A percentile compares a stretch with the other conserved stretches of the same genome.
Conservation (phyloP, 2,113 vertebrate genomes). For the Nannobrachium achirus region DNA sequence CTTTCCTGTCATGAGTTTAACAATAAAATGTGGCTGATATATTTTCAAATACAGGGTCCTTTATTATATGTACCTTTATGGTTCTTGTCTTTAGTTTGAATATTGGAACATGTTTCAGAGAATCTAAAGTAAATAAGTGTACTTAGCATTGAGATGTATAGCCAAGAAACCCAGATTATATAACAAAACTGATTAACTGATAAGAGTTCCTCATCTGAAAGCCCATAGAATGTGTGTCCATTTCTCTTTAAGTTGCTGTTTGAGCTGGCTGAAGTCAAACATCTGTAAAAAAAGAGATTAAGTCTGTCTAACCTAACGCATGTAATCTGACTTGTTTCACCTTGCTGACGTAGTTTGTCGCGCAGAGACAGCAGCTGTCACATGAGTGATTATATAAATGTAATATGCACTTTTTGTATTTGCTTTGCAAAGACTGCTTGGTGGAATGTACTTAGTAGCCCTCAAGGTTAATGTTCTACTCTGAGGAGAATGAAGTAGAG, state of each 20-base stretch:
- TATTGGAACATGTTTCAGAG: too few species aligned
- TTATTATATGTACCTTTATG: too few species aligned
- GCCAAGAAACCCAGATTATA: background rate
- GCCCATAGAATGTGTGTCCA: constrained; percentile 2
- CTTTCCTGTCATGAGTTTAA: too few species aligned
- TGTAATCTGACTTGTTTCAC: constrained; percentile 54
- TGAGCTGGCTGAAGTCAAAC: constrained; percentile 41
- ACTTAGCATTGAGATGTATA: too few species aligned
- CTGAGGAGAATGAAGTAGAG: background rate
- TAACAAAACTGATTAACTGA: background rate
- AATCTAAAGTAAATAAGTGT: too few species aligned
- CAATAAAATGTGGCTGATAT: too few species aligned
- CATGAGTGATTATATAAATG: constrained; percentile 37
- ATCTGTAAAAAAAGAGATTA: constrained; percentile 46
- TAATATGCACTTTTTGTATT: constrained; percentile 47
- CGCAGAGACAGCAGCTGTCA: constrained; percentile 48
- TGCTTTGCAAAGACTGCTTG: constrained; percentile 20
- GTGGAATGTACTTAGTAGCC: constrained; percentile 18
- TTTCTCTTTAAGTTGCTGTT: constrained; percentile 12
- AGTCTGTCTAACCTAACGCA: constrained; percentile 8
- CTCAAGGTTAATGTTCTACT: constrained; percentile 37
- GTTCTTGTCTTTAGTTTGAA: too few species aligned
- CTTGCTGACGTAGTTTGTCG: constrained; percentile 50
- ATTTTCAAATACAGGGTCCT: too few species aligned
- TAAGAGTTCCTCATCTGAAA: constrained; percentile 21